Base-by-base conservation (phyloP, 1,140 invertebrate species). In the Vanessa tameamea region DNA sequence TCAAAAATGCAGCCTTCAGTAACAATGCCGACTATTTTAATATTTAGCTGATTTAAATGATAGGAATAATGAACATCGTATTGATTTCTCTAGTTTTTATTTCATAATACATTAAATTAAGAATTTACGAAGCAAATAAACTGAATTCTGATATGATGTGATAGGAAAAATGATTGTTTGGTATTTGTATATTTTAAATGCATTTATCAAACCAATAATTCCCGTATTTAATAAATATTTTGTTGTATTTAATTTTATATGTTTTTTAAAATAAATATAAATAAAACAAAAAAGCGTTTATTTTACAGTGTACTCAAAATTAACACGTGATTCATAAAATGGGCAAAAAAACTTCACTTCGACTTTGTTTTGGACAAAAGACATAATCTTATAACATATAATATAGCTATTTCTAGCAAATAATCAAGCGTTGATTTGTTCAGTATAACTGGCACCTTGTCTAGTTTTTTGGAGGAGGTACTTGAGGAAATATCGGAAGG, bases 401-500 rank as follows among this genome's bases (percentile, higher is more conserved):
- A 43, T 43, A 43, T 43, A n/a, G n/a, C 5, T n/a, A n/a, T 51
- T 5, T 15, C 3, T 15, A 15, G 14, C 14, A 51, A n/a, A 51
- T 51, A n/a, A 15, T 53, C 50, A n/a, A 53, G 7, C n/a, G 8
- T 57, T 57, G 15, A 16, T 59, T 59, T 59, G 37, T 43, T 43
- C 37, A 43, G 37, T 43, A 31, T 31, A 43, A 43, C 9, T 43
- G 37, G 37, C 9, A 43, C 37, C 37, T 65, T 66, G 26, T 72
- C 65, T 61, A 70, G 9, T 72, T 82, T 75, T 70, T 73, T 72
- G 0, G 57, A 43, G 51, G 47, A 15, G 78, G 82, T 15, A 83
- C 63, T 75, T 87, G 77, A 8, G 86, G 84, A 64, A 89, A 89
- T 75, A 87, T 77, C 7, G 86, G 87, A 55, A 87, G 75, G 59